phyloP scores from a whole-genome alignment of 2,113 vertebrate species.

The Sminthopsis crassicaudata region DNA sequence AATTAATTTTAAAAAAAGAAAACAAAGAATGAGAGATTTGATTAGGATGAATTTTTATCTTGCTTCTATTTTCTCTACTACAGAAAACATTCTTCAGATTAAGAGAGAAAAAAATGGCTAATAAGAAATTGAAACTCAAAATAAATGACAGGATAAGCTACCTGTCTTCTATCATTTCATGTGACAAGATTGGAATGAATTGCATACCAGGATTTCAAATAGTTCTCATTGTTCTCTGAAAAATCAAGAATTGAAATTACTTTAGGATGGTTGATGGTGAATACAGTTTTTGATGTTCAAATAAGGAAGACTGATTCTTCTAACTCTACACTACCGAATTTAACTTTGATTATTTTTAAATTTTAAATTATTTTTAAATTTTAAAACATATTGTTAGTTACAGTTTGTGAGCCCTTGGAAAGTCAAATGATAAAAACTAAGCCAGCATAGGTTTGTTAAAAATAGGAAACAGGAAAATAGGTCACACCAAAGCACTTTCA shows the following conservation, averaged over 20 bases:
- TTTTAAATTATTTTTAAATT: neutral
- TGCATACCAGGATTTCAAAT: neutral
- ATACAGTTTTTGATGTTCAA: neutral
- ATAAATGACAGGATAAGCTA: neutral
- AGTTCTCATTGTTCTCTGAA: neutral
- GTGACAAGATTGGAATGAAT: neutral
- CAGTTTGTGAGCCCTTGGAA: neutral
- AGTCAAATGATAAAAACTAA: neutral
- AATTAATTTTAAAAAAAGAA: too few relatives aligned
- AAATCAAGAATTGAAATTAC: neutral
- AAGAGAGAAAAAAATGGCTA: neutral
- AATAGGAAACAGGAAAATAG: neutral
- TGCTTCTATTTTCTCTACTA: neutral
- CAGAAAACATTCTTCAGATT: neutral
- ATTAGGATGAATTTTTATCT: neutral
- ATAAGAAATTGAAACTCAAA: neutral
- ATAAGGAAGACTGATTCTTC: neutral
- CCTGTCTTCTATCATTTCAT: neutral
- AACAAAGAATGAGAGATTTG: neutral
- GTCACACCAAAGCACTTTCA: neutral
- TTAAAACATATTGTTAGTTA: neutral
- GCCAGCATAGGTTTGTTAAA: neutral
- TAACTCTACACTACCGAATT: neutral
- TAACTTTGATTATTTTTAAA: neutral
- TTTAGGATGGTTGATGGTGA: neutral